Evolutionary conservation across 2,797 vertebrate genomes (phyloP).

Genomic region (Alosa sapidissima): DNA sequence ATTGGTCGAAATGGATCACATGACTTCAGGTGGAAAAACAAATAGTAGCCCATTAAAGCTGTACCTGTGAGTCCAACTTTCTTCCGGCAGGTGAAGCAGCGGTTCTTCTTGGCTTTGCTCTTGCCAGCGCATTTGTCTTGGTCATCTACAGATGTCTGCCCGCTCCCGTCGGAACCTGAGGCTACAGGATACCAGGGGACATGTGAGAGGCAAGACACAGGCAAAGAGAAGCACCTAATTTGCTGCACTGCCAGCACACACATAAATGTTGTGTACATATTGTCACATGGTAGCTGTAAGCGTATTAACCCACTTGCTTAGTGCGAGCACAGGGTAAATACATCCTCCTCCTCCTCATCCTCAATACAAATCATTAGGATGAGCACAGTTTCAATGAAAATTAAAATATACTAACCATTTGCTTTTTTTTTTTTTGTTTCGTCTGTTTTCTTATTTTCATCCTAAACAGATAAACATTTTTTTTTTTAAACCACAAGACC

Average conservation of each 20-base stretch:
- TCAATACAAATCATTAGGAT: neutral
- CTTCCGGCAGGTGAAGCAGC: slow-evolving; percentile 86
- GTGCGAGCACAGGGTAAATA: neutral
- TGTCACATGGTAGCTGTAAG: neutral
- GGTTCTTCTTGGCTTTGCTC: slow-evolving; percentile 84
- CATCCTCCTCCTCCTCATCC: neutral
- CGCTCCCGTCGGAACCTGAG: slow-evolving; percentile 38
- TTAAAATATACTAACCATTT: slow-evolving; percentile 49
- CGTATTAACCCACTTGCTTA: neutral
- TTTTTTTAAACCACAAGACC: slow-evolving; percentile 28
- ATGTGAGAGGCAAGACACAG: neutral
- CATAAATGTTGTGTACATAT: neutral
- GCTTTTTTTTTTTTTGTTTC: slow-evolving; percentile 36
- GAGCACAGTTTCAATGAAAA: slow-evolving; percentile 34
- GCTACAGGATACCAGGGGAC: neutral
- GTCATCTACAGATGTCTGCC: slow-evolving; percentile 73
- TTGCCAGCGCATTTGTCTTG: slow-evolving; percentile 77
- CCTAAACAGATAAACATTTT: slow-evolving; percentile 48
- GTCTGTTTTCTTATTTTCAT: slow-evolving; percentile 48
- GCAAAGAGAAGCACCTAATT: neutral
- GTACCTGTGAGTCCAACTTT: slow-evolving; percentile 88
- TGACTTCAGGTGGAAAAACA: neutral
- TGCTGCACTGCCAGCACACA: neutral
- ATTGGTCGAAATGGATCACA: neutral
- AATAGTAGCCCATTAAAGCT: slow-evolving; percentile 29